phyloP scores from a whole-genome alignment of 1,140 invertebrate genomes.

The Drosophila varians region DNA sequence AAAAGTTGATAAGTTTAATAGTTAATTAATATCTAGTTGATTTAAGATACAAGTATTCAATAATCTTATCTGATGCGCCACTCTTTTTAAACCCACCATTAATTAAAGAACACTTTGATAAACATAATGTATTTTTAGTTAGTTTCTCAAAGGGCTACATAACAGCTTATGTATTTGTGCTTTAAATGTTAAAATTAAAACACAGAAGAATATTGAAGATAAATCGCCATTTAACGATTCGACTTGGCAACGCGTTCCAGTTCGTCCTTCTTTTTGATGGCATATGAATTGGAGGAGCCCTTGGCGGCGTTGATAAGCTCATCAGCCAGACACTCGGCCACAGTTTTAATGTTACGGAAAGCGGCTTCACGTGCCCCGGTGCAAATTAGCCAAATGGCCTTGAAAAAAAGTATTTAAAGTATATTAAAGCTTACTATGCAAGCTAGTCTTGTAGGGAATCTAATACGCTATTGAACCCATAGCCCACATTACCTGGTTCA shows the following conservation, averaged over 20 bases:
- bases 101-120: no score
- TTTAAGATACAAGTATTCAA: no score
- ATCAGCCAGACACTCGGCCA: slow-evolving; percentile 99
- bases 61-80: no score
- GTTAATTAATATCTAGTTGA: no score
- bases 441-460: no score
- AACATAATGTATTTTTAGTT: slow-evolving; percentile 24
- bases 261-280: slow-evolving; percentile 99
- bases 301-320: slow-evolving; percentile 99
- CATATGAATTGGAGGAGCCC: slow-evolving; percentile 99
- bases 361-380: slow-evolving; percentile 99
- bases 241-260: slow-evolving; percentile 99
- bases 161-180: slow-evolving; percentile 20
- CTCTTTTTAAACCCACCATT: background rate
- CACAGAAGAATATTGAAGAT: background rate
- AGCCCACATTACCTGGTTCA: slow-evolving; percentile 92
- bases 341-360: slow-evolving; percentile 99
- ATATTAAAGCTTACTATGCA: no score
- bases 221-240: slow-evolving; percentile 93
- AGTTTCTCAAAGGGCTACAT: slow-evolving; percentile 13
- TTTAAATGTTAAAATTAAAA: background rate
- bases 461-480: no score
- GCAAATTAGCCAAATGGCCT: slow-evolving; percentile 98
- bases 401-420: background rate
- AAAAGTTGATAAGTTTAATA: no score